A percentile compares a stretch with the other conserved stretches of the same genome.
phyloP scores from a whole-genome alignment of 2,113 vertebrate species.

The Illadopsis cleaveri region DNA sequence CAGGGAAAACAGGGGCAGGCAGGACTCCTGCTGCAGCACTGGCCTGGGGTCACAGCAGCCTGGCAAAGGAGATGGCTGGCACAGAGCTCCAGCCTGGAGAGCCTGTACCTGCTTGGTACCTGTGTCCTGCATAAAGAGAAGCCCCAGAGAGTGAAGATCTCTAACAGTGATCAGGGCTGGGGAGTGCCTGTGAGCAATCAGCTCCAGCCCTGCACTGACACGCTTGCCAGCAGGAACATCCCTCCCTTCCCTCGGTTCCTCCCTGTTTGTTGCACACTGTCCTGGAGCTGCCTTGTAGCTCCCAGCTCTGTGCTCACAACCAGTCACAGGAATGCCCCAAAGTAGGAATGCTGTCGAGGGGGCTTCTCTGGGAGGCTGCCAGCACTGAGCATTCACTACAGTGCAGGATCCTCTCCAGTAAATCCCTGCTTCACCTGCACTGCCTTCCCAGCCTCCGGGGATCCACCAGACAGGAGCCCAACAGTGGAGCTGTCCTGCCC shows the following conservation, averaged over 20 bases:
- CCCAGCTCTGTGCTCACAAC: background rate
- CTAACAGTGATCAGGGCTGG: no score
- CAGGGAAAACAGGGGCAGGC: background rate
- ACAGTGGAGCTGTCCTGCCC: background rate
- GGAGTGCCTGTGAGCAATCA: background rate
- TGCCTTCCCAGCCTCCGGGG: background rate
- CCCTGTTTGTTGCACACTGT: background rate
- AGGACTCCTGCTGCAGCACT: background rate
- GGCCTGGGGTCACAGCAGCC: background rate
- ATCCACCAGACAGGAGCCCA: background rate
- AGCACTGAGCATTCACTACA: background rate
- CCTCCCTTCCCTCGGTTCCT: background rate
- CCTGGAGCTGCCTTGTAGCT: background rate
- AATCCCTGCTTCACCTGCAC: background rate
- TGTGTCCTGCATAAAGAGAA: background rate
- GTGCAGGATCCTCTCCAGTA: background rate
- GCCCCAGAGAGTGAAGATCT: background rate
- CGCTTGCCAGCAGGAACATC: background rate
- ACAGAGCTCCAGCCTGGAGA: background rate
- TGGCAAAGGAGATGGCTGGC: background rate
- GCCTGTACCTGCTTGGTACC: background rate
- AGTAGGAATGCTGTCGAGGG: rapidly evolving
- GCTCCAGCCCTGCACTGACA: background rate
- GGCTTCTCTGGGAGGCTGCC: background rate
- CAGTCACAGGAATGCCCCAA: rapidly evolving